phyloP scores from a whole-genome alignment of 1,140 invertebrate genomes.

The Drosophila tani region DNA sequence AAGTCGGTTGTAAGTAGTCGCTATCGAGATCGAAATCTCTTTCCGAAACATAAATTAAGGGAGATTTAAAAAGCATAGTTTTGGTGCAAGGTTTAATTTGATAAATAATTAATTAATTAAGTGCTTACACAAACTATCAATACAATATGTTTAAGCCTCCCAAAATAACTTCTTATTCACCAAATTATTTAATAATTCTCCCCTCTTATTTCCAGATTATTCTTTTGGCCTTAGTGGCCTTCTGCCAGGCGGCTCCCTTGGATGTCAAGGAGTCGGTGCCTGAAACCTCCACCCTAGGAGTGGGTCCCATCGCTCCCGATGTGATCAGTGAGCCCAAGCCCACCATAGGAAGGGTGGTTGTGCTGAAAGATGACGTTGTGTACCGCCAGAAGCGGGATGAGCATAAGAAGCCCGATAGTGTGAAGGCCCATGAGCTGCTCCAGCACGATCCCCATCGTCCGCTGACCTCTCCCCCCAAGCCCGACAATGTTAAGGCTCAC shows the following conservation, averaged over 20 bases:
- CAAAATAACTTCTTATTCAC: too few species aligned
- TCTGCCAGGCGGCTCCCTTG: constrained; percentile 51
- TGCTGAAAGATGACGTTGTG: constrained; percentile 20
- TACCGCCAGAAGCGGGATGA: constrained; percentile 53
- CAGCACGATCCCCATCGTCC: constrained; percentile 21
- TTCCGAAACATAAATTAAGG: neutral
- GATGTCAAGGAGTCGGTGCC: constrained; percentile 16
- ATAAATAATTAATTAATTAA: too few species aligned
- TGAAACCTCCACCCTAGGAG: constrained; percentile 4
- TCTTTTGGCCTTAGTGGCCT: constrained; percentile 49
- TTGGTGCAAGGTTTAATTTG: too few species aligned
- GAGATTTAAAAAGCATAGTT: too few species aligned
- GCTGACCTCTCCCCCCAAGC: neutral
- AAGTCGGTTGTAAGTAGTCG: constrained; percentile 67
- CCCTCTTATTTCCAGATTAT: constrained; percentile 43
- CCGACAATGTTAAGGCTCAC: neutral
- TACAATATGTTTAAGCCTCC: too few species aligned
- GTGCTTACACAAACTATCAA: too few species aligned
- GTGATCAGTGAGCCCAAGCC: constrained; percentile 60
- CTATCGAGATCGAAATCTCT: too few species aligned
- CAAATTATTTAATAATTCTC: neutral
- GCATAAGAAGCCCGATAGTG: constrained; percentile 41
- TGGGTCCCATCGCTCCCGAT: constrained; percentile 59
- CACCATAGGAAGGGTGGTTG: constrained; percentile 24
- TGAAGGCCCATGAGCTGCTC: constrained; percentile 7